Evolutionary conservation across 2,888 invertebrate species (phyloP).

Genomic region (Pristionchus japonicus): DNA sequence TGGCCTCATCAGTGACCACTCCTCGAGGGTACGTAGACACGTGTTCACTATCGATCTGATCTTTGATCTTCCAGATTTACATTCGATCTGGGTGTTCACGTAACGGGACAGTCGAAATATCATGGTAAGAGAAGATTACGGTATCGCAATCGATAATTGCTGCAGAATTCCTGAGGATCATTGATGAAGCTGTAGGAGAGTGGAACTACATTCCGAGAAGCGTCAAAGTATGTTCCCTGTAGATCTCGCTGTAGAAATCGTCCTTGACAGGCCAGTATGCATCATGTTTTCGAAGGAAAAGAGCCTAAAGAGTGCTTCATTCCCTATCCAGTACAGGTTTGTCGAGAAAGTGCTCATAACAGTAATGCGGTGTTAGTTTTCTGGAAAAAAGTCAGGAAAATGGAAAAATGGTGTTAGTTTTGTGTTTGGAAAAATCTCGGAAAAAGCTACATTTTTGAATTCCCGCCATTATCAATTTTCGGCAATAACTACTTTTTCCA

Average conservation of each 20-base stretch:
- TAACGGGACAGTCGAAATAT: constrained; percentile 50
- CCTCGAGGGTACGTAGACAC: constrained; percentile 38
- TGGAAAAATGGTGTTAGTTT: no score
- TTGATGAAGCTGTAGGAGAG: constrained; percentile 50
- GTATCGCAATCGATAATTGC: neutral
- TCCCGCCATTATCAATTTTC: no score
- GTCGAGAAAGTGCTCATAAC: neutral
- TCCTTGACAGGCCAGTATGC: constrained; percentile 50
- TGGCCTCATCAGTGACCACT: constrained; percentile 53
- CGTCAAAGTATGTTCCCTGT: constrained; percentile 48
- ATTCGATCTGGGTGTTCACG: constrained; percentile 56
- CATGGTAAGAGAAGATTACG: neutral
- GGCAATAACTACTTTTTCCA: no score
- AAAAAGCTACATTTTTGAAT: no score
- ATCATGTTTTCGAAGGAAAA: constrained; percentile 49
- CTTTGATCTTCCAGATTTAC: constrained; percentile 49
- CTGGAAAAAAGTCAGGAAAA: no score
- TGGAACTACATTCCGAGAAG: constrained; percentile 55
- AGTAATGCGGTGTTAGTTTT: no score
- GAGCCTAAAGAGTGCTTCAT: constrained; percentile 49
- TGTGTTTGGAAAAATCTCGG: no score
- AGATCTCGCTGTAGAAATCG: neutral
- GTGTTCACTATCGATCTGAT: neutral
- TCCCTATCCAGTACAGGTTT: constrained; percentile 55
- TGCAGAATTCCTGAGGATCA: constrained; percentile 52